phyloP scores from a whole-genome alignment of 2,113 vertebrate species.

The Picathartes gymnocephalus region DNA sequence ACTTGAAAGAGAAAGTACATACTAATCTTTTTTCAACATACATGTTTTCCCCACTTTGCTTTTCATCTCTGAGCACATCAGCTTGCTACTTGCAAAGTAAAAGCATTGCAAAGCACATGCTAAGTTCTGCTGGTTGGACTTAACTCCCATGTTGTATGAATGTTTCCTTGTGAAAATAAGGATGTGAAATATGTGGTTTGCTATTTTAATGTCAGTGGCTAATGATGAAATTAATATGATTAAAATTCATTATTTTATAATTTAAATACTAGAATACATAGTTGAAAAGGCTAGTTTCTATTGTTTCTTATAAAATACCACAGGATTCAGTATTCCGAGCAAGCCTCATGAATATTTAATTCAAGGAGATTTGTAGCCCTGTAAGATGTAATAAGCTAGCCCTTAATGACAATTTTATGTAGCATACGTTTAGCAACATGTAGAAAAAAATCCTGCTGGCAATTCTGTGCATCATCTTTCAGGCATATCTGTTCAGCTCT shows the following conservation, averaged over 20 bases:
- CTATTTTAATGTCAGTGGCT: constrained; percentile 42
- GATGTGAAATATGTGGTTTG: constrained; percentile 34
- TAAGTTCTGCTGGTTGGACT: background rate
- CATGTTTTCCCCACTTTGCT: background rate
- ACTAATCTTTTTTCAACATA: background rate
- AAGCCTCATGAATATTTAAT: constrained; percentile 64
- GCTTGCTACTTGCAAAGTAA: background rate
- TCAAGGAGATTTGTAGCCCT: constrained; percentile 26
- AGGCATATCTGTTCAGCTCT: constrained; percentile 36
- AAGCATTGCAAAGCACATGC: background rate
- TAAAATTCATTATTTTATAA: constrained; percentile 20
- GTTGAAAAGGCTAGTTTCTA: constrained; percentile 42
- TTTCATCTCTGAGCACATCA: background rate
- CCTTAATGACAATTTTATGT: constrained; percentile 41
- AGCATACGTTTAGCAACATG: constrained; percentile 8
- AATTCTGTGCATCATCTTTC: constrained; percentile 19
- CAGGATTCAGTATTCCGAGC: constrained; percentile 49
- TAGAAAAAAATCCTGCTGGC: constrained; percentile 23
- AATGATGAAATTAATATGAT: constrained; percentile 43
- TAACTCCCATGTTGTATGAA: background rate
- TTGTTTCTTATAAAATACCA: constrained; percentile 33
- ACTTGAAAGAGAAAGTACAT: background rate
- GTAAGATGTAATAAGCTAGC: constrained; percentile 46
- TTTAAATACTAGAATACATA: background rate
- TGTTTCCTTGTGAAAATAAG: constrained; percentile 8